A percentile compares a stretch with the other conserved stretches of the same genome.
These are phyloP conservation scores for Pavo muticus DNA, from an alignment of 2,113 vertebrate genomes.

Conservation along the genomic window DNA sequence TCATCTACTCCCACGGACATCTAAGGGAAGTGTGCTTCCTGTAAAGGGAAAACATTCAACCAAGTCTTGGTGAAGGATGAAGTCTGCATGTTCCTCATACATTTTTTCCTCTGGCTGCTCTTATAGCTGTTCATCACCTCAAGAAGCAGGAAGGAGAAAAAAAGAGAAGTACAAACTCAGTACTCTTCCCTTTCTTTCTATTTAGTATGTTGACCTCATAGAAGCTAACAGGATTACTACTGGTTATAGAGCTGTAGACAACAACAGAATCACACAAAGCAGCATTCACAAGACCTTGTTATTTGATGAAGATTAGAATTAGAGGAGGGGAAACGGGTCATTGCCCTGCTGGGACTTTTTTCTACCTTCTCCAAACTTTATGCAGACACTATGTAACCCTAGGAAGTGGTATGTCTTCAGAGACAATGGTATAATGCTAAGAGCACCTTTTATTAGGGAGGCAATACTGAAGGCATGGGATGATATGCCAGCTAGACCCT, in stretches of 20 bases:
- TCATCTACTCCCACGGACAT: background rate
- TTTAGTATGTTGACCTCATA: background rate
- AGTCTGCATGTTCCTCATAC: background rate
- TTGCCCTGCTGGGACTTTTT: background rate
- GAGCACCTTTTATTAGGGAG: background rate
- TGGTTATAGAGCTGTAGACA: background rate
- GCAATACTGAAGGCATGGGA: background rate
- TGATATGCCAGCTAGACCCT: background rate
- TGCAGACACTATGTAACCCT: background rate
- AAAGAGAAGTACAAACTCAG: background rate
- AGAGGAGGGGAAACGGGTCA: background rate
- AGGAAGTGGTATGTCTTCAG: background rate
- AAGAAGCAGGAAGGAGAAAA: background rate
- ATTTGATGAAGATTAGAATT: background rate
- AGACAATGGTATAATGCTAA: background rate
- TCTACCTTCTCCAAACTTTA: background rate
- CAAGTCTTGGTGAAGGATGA: background rate
- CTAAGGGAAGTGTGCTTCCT: background rate
- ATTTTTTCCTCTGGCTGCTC: background rate
- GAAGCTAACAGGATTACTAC: background rate
- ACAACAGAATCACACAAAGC: background rate
- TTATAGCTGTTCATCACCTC: background rate
- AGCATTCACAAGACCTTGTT: background rate
- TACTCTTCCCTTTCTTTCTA: background rate
- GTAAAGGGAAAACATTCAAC: background rate